phyloP scores from a whole-genome alignment of 1,140 invertebrate species.

The Harlomillsia oculata region DNA sequence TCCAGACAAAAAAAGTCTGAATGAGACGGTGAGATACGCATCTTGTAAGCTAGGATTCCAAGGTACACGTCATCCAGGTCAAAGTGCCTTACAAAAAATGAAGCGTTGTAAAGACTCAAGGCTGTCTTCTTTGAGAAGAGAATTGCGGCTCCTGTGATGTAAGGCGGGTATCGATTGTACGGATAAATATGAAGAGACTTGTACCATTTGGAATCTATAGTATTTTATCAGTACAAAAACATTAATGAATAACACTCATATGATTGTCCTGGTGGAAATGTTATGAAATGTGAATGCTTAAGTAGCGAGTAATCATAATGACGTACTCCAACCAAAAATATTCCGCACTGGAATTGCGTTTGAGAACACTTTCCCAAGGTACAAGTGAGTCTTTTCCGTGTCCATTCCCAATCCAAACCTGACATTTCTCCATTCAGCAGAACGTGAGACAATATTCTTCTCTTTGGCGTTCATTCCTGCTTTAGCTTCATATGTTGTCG shows the following conservation, averaged over 20 bases:
- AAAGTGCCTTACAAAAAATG: conserved; percentile 66
- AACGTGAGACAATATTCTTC: neutral
- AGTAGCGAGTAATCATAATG: no score
- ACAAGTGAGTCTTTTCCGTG: conserved; percentile 53
- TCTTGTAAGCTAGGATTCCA: conserved; percentile 68
- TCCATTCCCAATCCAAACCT: conserved; percentile 40
- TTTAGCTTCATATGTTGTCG: conserved; percentile 51
- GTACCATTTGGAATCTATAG: conserved; percentile 61
- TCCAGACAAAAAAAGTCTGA: conserved; percentile 40
- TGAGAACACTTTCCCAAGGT: conserved; percentile 71
- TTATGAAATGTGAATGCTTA: no score
- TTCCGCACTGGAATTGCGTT: conserved; percentile 58
- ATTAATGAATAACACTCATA: no score
- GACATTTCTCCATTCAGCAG: neutral
- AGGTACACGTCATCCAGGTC: conserved; percentile 80
- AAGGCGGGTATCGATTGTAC: neutral
- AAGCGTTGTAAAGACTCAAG: conserved; percentile 62
- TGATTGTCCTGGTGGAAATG: no score
- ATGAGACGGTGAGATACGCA: conserved; percentile 61
- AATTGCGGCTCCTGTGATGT: conserved; percentile 71
- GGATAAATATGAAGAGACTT: conserved; percentile 73
- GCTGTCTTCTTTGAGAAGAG: conserved; percentile 63
- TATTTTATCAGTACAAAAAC: no score
- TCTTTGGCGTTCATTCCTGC: neutral
- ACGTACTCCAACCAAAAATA: neutral